Conservation (phyloP, 2,113 vertebrate genomes). For the Laterallus jamaicensis region DNA sequence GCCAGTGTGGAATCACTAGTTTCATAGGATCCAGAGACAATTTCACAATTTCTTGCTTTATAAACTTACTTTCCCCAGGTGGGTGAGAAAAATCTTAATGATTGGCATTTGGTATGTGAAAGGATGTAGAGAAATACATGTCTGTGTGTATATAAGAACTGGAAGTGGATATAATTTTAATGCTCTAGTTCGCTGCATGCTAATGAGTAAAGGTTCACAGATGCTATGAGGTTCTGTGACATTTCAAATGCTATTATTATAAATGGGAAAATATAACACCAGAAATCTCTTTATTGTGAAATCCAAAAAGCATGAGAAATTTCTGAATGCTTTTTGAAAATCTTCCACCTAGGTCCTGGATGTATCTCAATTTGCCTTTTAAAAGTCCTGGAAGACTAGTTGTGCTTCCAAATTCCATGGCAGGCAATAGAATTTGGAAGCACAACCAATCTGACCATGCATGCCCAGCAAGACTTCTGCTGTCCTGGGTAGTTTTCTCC, state of each 20-base stretch:
- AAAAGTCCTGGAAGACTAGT: background rate
- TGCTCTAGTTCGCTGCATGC: background rate
- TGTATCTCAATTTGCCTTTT: background rate
- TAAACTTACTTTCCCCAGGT: background rate
- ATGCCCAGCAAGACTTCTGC: background rate
- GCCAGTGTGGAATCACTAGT: background rate
- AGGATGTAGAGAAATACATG: background rate
- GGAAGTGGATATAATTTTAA: background rate
- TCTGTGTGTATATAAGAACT: background rate
- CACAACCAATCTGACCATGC: background rate
- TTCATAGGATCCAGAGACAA: background rate
- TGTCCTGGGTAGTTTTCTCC: background rate
- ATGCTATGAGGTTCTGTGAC: background rate
- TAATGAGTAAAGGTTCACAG: background rate
- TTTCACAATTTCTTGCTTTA: background rate
- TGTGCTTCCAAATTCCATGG: background rate
- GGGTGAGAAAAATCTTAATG: background rate
- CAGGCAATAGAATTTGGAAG: too few relatives aligned
- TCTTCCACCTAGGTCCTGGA: background rate
- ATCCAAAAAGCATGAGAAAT: background rate
- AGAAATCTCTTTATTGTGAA: background rate
- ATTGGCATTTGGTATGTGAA: background rate
- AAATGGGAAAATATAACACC: background rate
- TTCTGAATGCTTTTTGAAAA: background rate
- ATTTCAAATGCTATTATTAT: background rate